Evolutionary conservation across 2,113 vertebrate species (phyloP).

Genomic region (Neogale vison): DNA sequence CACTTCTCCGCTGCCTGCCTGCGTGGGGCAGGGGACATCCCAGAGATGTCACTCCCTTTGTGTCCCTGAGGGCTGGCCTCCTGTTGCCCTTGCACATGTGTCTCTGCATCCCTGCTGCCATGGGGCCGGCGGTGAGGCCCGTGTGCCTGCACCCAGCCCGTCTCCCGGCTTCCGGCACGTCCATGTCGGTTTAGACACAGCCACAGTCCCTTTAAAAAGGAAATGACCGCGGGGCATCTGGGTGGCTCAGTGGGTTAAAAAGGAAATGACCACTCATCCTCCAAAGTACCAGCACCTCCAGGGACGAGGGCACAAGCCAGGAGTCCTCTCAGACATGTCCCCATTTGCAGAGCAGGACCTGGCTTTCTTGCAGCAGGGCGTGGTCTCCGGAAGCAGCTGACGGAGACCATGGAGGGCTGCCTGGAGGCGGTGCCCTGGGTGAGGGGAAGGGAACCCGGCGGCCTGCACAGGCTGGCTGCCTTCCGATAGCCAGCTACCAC

Average conservation of each 20-base stretch:
- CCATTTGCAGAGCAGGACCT: accelerated
- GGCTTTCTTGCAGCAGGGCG: not conserved
- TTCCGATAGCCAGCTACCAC: not conserved
- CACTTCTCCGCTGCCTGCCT: not conserved
- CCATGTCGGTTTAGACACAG: conserved; percentile 50
- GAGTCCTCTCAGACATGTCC: not conserved
- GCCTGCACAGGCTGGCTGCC: not conserved
- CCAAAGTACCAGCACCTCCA: not conserved
- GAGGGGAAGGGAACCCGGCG: not conserved
- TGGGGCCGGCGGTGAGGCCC: not conserved
- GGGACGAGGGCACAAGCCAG: not conserved
- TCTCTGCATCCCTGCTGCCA: not conserved
- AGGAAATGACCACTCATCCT: not conserved
- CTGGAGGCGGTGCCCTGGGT: not conserved
- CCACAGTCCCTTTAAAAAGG: conserved; percentile 18
- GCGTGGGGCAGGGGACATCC: too few relatives aligned
- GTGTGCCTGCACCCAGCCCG: conserved; percentile 58
- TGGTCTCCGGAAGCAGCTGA: too few relatives aligned
- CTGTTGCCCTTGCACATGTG: not conserved
- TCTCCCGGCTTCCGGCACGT: conserved; percentile 77
- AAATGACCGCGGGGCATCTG: not conserved
- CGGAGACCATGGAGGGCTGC: not conserved
- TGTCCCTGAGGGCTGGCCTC: not conserved
- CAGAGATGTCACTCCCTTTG: accelerated
- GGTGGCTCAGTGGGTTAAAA: not conserved